Percentiles rank a stretch among this genome's conserved stretches.
Evolutionary conservation across 2,888 invertebrate species (phyloP).

Genomic region (Drosophila falleni): DNA sequence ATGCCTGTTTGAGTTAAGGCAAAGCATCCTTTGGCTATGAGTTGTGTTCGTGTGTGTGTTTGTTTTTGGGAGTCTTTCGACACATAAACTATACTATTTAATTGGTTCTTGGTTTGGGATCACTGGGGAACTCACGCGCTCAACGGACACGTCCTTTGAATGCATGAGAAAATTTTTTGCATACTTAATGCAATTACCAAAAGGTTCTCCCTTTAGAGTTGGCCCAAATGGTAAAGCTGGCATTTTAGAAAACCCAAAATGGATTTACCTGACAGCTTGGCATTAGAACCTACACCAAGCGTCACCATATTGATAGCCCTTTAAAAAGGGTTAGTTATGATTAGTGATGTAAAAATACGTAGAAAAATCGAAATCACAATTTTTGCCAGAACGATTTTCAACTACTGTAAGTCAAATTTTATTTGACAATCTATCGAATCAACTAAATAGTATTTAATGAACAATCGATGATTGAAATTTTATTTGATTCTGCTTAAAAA

Average conservation of each 20-base stretch:
- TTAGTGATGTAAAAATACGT: no score
- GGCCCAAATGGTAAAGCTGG: constrained; percentile 22
- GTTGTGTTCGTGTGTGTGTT: constrained; percentile 29
- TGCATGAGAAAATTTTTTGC: constrained; percentile 63
- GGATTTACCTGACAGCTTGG: constrained; percentile 65
- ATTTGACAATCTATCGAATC: no score
- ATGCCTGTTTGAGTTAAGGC: constrained; percentile 74
- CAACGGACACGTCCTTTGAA: constrained; percentile 57
- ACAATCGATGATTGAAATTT: no score
- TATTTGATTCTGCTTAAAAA: no score
- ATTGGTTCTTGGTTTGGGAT: constrained; percentile 64
- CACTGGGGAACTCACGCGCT: constrained; percentile 32
- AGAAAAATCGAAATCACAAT: no score
- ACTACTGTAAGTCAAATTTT: no score
- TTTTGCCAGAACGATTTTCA: no score
- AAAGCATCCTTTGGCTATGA: constrained; percentile 54
- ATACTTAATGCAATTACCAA: constrained; percentile 80
- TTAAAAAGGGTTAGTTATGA: constrained; percentile 32
- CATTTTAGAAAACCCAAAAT: constrained; percentile 43
- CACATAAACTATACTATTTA: constrained; percentile 74
- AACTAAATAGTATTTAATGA: no score
- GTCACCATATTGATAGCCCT: constrained; percentile 36
- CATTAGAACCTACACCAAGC: constrained; percentile 26
- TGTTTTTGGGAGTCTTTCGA: constrained; percentile 28
- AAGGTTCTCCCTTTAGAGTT: constrained; percentile 70